Conservation (phyloP, 2,888 invertebrate species). For the Melieria picta region DNA sequence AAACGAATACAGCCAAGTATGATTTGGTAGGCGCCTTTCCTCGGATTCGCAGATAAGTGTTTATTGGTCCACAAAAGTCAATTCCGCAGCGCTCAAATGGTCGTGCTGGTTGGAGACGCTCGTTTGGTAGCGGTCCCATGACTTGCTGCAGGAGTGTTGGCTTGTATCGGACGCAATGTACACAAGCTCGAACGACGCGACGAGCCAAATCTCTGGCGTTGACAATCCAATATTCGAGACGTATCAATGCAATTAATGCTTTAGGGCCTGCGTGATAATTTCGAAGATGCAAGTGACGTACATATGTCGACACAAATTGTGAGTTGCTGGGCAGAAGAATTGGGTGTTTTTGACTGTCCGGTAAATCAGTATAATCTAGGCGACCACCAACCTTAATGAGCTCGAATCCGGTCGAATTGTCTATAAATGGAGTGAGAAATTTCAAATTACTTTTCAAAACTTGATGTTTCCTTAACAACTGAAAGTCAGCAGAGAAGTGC, state of each 20-base stretch:
- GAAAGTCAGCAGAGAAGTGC: too few species aligned
- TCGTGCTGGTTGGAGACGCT: slow-evolving; percentile 24
- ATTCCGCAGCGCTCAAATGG: slow-evolving; percentile 10
- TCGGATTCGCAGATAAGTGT: neutral
- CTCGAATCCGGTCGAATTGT: too few species aligned
- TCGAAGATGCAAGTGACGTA: slow-evolving; percentile 31
- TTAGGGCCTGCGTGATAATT: slow-evolving; percentile 40
- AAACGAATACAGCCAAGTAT: too few species aligned
- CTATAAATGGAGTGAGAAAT: too few species aligned
- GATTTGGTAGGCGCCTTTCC: neutral
- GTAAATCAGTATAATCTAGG: too few species aligned
- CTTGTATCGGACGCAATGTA: slow-evolving; percentile 18
- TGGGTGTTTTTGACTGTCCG: too few species aligned
- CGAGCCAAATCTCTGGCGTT: slow-evolving; percentile 34
- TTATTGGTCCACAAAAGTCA: too few species aligned
- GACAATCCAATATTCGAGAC: slow-evolving; percentile 38
- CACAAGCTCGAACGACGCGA: slow-evolving; percentile 20
- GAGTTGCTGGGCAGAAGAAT: too few species aligned
- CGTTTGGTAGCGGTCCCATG: slow-evolving; percentile 29
- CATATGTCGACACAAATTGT: slow-evolving; percentile 20
- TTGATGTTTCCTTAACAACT: too few species aligned
- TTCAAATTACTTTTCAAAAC: too few species aligned
- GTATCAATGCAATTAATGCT: slow-evolving; percentile 28
- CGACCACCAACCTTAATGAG: too few species aligned
- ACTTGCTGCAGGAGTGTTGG: slow-evolving; percentile 35